Evolutionary conservation across 53 echinoderm and acorn worm species (phyloP).

Genomic region (Stichopus horrens): DNA sequence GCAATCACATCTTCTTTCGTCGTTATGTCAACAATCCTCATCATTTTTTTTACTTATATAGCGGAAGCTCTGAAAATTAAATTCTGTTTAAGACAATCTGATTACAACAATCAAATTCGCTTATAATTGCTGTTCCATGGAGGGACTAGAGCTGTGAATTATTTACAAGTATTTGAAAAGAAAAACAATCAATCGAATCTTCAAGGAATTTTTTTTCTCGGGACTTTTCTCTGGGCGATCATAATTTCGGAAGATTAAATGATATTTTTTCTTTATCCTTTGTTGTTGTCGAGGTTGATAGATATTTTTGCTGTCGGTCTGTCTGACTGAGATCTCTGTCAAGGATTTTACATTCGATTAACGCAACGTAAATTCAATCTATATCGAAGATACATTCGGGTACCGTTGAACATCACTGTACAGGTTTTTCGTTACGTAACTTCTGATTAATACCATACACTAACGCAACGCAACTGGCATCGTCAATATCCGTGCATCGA

Average conservation of each 20-base stretch:
- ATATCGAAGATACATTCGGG: no score
- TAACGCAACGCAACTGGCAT: no score
- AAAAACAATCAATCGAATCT: slow-evolving; percentile 25
- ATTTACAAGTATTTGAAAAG: slow-evolving; percentile 7
- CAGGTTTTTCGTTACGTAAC: no score
- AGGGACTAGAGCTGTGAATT: slow-evolving; percentile 32
- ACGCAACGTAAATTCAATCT: background rate
- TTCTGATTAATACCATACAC: no score
- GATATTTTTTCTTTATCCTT: background rate
- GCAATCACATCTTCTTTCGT: background rate
- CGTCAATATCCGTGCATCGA: no score
- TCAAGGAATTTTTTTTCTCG: slow-evolving; percentile 15
- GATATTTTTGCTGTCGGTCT: no score
- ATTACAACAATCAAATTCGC: slow-evolving; percentile 44
- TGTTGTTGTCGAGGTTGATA: background rate
- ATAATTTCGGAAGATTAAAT: background rate
- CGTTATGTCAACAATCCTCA: background rate
- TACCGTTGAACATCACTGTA: no score
- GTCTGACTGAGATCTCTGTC: background rate
- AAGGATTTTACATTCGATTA: background rate
- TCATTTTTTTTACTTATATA: background rate
- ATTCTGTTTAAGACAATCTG: slow-evolving; percentile 39
- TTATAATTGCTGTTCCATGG: slow-evolving; percentile 31
- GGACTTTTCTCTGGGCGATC: slow-evolving; percentile 10
- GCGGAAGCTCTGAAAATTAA: slow-evolving; percentile 38